Conservation (phyloP, 2,888 invertebrate genomes). For the Bembecia ichneumoniformis region DNA sequence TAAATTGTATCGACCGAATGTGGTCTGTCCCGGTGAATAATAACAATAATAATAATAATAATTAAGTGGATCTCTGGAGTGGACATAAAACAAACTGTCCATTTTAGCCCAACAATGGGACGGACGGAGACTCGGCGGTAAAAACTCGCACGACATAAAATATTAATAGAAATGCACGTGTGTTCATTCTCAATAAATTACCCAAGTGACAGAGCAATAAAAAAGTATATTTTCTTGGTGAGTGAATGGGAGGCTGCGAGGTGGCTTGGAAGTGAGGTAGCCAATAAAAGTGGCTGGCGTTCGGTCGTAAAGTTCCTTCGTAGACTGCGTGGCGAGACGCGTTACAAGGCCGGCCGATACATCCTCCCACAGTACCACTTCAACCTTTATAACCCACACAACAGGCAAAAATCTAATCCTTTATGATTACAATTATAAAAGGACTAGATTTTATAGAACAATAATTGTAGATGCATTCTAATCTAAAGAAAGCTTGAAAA, state of each 20-base stretch:
- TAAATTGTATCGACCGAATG: conserved; percentile 4
- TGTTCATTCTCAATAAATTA: conserved; percentile 73
- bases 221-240: conserved; percentile 66
- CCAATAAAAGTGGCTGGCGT: conserved; percentile 69
- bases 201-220: conserved; percentile 69
- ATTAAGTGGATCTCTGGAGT: conserved; percentile 42
- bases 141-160: conserved; percentile 67
- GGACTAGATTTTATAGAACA: too few species aligned
- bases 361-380: neutral
- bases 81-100: conserved; percentile 58
- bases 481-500: too few species aligned
- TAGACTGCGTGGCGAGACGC: conserved; percentile 70
- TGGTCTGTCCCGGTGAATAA: neutral
- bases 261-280: conserved; percentile 68
- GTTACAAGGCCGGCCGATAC: neutral
- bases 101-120: conserved; percentile 44
- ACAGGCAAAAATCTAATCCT: too few species aligned
- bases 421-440: too few species aligned
- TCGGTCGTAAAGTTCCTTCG: conserved; percentile 61
- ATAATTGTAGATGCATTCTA: too few species aligned
- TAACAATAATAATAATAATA: conserved; percentile 34
- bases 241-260: conserved; percentile 68
- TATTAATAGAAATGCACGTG: conserved; percentile 73
- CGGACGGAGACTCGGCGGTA: conserved; percentile 35
- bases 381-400: too few species aligned